Base-by-base conservation (phyloP, 2,888 invertebrate genomes). In the Xanthorhoe spadicearia region DNA sequence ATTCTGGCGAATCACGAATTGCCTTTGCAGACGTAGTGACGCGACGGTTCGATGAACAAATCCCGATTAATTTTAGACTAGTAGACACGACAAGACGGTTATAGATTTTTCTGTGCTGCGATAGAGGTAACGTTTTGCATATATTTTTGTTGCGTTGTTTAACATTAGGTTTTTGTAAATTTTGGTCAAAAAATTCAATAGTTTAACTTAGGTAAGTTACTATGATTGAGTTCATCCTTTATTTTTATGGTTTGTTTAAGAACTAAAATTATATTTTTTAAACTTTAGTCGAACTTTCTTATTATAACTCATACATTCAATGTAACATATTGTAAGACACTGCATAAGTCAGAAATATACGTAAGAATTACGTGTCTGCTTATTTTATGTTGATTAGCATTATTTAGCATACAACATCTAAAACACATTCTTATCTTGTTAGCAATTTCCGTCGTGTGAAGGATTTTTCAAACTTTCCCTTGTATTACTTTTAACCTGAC, bases 1-100 rank as follows among this genome's bases (percentile, higher is more conserved):
- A 35, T 49, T 61, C 61, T 58, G 88, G 87, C 88, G 86, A 90
- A 89, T 89, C 90, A 84, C 83, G 83, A 86, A 86, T 84, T 87
- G 70, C 83, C 84, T 85, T 81, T 77, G 74, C 84, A 90, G 90
- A 91, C 90, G 78, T 83, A 85, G 86, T 84, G 89, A 89, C 90
- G 91, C 88, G 87, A 76, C 83, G 79, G 77, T 76, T 78, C 82
- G 78, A 79, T 77, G 77, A 77, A 76, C 79, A 77, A 77, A 79
- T 77, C 70, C 69, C 72, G 68, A 78, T 77, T 77, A 77, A 80
- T 80, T 79, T 75, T 81, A 79, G 79, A 80, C 76, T 76, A 74
- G 72, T 76, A 74, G 55, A 54, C 72, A 69, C 52, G 60, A 52
- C n/a, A 53, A 28, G n/a, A 10, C 55, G 35, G 18, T 57, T 61